These are phyloP conservation scores for Lysandra bellargus DNA, from an alignment of 2,888 invertebrate species.

Conservation along the genomic window DNA sequence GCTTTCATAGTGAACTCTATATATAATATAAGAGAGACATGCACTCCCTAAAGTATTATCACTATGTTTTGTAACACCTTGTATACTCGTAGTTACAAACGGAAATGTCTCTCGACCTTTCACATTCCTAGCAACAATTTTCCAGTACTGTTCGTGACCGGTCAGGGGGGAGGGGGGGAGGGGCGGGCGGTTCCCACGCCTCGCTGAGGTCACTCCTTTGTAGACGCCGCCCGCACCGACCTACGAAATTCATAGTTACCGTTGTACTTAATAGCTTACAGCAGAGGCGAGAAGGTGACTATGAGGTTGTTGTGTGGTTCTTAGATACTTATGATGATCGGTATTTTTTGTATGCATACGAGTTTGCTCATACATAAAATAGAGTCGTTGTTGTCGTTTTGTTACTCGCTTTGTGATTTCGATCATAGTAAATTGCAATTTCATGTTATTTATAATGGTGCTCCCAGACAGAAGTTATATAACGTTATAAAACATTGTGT, in stretches of 20 bases:
- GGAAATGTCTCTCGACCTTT: slow-evolving; percentile 34
- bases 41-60: no score
- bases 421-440: no score
- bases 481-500: no score
- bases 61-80: no score
- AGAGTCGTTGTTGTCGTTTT: no score
- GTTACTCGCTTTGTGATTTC: no score
- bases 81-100: slow-evolving; percentile 10
- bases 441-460: no score
- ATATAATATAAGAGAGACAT: no score
- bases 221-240: slow-evolving; percentile 54
- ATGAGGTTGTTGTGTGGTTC: neutral
- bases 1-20: no score
- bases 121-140: slow-evolving; percentile 36
- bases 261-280: slow-evolving; percentile 1
- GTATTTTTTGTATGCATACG: no score
- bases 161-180: slow-evolving; percentile 47
- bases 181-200: slow-evolving; percentile 73
- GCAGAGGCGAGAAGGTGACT: neutral
- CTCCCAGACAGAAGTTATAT: no score
- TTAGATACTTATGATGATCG: neutral
- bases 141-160: slow-evolving; percentile 48
- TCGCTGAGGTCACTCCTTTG: slow-evolving; percentile 76
- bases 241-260: slow-evolving; percentile 7
- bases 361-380: no score